Conservation (phyloP, 2,888 invertebrate species). For the Nineta flava region DNA sequence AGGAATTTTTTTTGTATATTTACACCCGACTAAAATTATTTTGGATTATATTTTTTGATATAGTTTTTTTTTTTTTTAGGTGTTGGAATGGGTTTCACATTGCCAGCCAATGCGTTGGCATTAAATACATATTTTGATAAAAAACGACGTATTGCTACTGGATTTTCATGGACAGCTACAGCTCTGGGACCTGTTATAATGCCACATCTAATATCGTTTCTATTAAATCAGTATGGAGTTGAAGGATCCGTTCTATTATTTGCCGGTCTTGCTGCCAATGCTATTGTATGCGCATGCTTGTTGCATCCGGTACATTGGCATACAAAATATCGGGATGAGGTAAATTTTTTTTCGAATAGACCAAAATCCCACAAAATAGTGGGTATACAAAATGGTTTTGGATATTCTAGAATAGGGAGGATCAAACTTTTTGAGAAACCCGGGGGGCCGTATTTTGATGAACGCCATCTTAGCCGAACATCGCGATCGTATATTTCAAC, state of each 20-base stretch:
- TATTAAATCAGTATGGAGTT: slow-evolving; percentile 45
- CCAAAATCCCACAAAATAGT: background rate
- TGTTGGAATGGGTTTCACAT: slow-evolving; percentile 45
- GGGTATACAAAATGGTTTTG: too few relatives aligned
- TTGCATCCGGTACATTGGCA: slow-evolving; percentile 66
- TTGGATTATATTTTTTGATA: background rate
- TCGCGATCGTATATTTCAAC: too few relatives aligned
- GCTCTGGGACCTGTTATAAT: slow-evolving; percentile 56
- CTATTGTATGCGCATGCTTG: slow-evolving; percentile 46
- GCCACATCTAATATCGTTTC: slow-evolving; percentile 49
- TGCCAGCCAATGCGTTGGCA: slow-evolving; percentile 52
- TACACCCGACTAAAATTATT: background rate
- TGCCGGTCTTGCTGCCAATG: slow-evolving; percentile 49
- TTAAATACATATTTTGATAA: slow-evolving; percentile 59
- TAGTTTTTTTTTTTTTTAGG: slow-evolving; percentile 28
- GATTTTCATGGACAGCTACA: slow-evolving; percentile 53
- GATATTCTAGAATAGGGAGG: too few relatives aligned
- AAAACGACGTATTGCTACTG: slow-evolving; percentile 51
- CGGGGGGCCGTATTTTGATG: too few relatives aligned
- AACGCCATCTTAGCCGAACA: too few relatives aligned
- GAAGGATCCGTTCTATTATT: slow-evolving; percentile 49
- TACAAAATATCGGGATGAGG: slow-evolving; percentile 28
- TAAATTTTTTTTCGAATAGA: background rate
- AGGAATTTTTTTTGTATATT: too few relatives aligned
- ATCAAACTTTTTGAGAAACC: too few relatives aligned